Percentiles rank a stretch among this genome's conserved stretches.
phyloP scores from a whole-genome alignment of 2,113 vertebrate genomes.

The Vulpes ferrilata region DNA sequence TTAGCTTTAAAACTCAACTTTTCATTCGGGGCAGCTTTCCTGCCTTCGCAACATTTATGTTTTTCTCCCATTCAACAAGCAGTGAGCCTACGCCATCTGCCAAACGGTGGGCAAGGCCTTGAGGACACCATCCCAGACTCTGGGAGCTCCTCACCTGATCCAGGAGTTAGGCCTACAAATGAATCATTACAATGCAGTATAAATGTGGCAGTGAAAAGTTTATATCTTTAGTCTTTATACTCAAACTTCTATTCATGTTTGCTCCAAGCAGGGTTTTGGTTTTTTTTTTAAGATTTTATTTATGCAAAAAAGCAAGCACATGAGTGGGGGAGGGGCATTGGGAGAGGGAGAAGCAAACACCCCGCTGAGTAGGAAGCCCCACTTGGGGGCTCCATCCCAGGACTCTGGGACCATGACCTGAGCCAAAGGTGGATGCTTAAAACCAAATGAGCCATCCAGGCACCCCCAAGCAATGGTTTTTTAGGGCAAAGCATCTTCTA shows the following conservation, averaged over 20 bases:
- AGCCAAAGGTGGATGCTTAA: not conserved
- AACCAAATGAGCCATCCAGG: not conserved
- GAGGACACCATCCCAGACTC: not conserved
- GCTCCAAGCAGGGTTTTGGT: not conserved
- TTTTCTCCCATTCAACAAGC: not conserved
- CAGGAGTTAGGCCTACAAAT: not conserved
- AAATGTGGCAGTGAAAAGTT: not conserved
- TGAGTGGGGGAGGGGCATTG: not conserved
- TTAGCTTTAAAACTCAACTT: constrained; percentile 14
- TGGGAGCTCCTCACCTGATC: not conserved
- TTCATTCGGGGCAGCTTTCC: not conserved
- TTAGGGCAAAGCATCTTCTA: not conserved
- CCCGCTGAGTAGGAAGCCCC: accelerated
- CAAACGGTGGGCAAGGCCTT: not conserved
- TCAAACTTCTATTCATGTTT: not conserved
- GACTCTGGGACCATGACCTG: not conserved
- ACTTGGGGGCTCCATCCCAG: not conserved
- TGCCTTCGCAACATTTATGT: not conserved
- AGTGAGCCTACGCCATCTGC: not conserved
- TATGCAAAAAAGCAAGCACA: not conserved
- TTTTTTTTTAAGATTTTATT: not conserved
- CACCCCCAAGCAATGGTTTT: not conserved
- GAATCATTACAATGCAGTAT: not conserved
- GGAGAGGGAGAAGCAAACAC: not conserved
- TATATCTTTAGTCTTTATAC: not conserved